phyloP scores from a whole-genome alignment of 2,888 invertebrate genomes.

The Pheosia tremula region DNA sequence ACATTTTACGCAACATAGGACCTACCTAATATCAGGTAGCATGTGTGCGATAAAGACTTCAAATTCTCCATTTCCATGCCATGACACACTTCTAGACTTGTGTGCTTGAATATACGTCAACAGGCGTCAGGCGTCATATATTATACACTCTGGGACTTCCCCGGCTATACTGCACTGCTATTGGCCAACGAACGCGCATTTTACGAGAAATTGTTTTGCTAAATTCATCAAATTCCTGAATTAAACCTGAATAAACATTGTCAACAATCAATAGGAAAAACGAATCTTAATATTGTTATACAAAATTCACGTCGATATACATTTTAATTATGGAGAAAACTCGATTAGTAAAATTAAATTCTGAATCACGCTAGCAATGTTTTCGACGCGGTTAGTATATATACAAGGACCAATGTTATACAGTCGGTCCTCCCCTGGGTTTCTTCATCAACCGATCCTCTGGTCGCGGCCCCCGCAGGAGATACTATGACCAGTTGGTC shows the following conservation, averaged over 20 bases:
- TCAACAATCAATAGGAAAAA: not conserved
- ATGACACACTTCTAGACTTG: too few relatives aligned
- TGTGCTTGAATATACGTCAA: too few relatives aligned
- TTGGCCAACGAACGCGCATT: constrained; percentile 6
- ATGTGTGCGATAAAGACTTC: too few relatives aligned
- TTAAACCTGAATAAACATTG: not conserved
- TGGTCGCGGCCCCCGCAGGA: constrained; percentile 10
- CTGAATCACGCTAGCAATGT: constrained; percentile 17
- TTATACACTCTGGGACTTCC: constrained; percentile 10
- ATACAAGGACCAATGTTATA: not conserved
- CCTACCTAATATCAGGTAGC: too few relatives aligned
- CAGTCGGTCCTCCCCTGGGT: constrained; percentile 16
- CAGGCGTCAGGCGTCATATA: not conserved
- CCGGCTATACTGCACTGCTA: constrained; percentile 7
- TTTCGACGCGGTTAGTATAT: constrained; percentile 5
- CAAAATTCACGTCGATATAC: not conserved
- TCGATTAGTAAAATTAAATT: not conserved
- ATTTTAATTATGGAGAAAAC: not conserved
- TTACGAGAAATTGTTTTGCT: not conserved
- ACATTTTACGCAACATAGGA: too few relatives aligned
- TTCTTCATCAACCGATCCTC: constrained; percentile 16
- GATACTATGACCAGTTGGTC: constrained; percentile 7
- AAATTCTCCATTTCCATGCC: too few relatives aligned
- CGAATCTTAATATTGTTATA: not conserved
- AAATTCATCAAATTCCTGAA: constrained; percentile 7